Conservation (phyloP, 30 jellyfish, hydroid and myxozoan genomes). For the Cassiopea andromeda region DNA sequence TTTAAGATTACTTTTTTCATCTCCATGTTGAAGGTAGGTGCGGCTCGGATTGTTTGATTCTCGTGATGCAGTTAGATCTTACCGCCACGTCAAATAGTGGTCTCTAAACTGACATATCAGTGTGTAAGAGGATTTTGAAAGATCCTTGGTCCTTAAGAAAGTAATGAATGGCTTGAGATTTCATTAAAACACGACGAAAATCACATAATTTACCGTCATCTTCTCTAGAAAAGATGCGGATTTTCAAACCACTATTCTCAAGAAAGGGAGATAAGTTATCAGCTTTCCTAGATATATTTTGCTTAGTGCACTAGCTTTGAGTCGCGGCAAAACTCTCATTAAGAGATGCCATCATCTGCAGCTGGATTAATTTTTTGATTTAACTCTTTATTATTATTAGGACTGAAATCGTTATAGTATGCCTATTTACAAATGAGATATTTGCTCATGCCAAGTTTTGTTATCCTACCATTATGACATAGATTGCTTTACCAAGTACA, state of each 20-base stretch:
- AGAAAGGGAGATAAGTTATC: conserved; percentile 41
- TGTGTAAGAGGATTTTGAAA: not conserved
- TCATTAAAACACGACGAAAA: conserved; percentile 3
- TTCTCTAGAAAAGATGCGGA: conserved; percentile 32
- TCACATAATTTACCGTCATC: not conserved
- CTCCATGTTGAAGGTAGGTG: not conserved
- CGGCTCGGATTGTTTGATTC: not conserved
- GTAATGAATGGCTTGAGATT: not conserved
- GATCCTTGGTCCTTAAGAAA: not conserved
- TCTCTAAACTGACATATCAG: conserved; percentile 23
- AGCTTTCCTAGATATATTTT: conserved; percentile 12
- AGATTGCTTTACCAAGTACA: not conserved
- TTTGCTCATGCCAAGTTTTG: not conserved
- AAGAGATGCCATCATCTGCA: conserved; percentile 14
- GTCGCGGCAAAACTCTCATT: conserved; percentile 56
- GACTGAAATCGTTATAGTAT: not conserved
- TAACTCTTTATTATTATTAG: not conserved
- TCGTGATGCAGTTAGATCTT: not conserved
- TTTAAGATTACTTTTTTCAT: not conserved
- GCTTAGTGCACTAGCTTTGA: conserved; percentile 9
- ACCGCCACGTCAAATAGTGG: conserved; percentile 37
- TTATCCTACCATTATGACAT: not conserved
- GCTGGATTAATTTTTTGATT: conserved; percentile 8
- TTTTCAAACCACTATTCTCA: conserved; percentile 45
- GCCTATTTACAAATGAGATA: not conserved